These are phyloP conservation scores for Cotesia typhae DNA, from an alignment of 1,140 invertebrate species.

Conservation along the genomic window DNA sequence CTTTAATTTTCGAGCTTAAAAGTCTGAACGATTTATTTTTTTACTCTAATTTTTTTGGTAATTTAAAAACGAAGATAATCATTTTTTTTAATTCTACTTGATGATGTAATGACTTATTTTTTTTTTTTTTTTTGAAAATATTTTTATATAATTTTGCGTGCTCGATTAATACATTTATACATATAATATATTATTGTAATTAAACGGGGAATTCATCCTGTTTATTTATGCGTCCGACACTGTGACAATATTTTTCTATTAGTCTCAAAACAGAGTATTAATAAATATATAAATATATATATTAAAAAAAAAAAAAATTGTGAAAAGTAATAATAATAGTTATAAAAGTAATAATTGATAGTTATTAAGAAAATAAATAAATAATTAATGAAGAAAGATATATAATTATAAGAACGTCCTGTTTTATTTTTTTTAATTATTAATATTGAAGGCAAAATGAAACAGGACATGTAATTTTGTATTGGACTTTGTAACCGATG, in stretches of 20 bases:
- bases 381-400: conserved; percentile 32
- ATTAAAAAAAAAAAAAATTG: conserved; percentile 37
- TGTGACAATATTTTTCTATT: conserved; percentile 58
- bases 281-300: conserved; percentile 48
- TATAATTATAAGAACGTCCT: conserved; percentile 40
- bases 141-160: not conserved
- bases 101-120: too few relatives aligned
- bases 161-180: not conserved
- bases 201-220: not conserved
- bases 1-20: too few relatives aligned
- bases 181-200: conserved; percentile 8
- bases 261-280: conserved; percentile 51
- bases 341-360: conserved; percentile 37
- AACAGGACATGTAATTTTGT: conserved; percentile 59
- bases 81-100: too few relatives aligned
- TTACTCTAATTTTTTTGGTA: too few relatives aligned
- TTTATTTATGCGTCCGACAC: conserved; percentile 24
- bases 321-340: conserved; percentile 34
- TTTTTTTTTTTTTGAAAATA: conserved; percentile 22
- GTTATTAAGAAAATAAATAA: conserved; percentile 17
- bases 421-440: conserved; percentile 42
- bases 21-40: too few relatives aligned
- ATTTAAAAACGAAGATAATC: too few relatives aligned
- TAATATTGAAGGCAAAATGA: conserved; percentile 5
- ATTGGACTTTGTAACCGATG: conserved; percentile 59